phyloP scores from a whole-genome alignment of 2,113 vertebrate genomes.

The Phyllostomus discolor region DNA sequence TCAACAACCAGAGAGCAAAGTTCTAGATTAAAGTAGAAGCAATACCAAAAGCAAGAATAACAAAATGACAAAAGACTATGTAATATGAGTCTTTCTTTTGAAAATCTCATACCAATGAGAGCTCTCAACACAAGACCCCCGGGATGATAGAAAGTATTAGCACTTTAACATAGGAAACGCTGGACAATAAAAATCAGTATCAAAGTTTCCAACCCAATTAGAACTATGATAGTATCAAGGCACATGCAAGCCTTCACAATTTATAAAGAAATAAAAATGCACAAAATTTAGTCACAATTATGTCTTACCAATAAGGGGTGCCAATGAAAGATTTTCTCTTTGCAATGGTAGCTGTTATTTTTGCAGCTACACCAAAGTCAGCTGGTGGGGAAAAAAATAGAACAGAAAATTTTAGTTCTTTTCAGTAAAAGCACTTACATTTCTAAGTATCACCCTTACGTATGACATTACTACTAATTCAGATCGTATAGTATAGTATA shows the following conservation, averaged over 20 bases:
- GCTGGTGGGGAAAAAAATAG: constrained; percentile 80
- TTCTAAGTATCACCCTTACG: neutral
- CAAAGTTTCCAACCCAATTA: neutral
- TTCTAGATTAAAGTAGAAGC: neutral
- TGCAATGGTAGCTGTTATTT: constrained; percentile 99
- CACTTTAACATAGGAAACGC: neutral
- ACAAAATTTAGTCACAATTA: neutral
- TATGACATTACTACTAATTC: constrained; percentile 12
- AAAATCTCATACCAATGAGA: neutral
- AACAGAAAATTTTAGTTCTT: constrained; percentile 13
- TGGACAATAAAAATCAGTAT: neutral
- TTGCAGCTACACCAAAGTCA: constrained; percentile 98
- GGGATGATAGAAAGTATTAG: neutral
- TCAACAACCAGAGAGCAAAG: neutral
- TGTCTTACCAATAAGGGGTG: constrained; percentile 96
- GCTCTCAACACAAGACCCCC: neutral
- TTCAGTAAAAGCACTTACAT: neutral
- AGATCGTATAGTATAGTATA: too few relatives aligned
- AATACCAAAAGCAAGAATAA: neutral
- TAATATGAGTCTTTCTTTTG: neutral
- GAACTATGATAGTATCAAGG: neutral
- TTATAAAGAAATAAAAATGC: neutral
- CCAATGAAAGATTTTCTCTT: constrained; percentile 99
- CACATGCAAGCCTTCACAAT: neutral
- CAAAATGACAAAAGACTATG: neutral